Evolutionary conservation across 2,797 vertebrate genomes (phyloP), one percentile per base, ranked within the genome.

Genomic region (Sphenopsis melanotis): DNA sequence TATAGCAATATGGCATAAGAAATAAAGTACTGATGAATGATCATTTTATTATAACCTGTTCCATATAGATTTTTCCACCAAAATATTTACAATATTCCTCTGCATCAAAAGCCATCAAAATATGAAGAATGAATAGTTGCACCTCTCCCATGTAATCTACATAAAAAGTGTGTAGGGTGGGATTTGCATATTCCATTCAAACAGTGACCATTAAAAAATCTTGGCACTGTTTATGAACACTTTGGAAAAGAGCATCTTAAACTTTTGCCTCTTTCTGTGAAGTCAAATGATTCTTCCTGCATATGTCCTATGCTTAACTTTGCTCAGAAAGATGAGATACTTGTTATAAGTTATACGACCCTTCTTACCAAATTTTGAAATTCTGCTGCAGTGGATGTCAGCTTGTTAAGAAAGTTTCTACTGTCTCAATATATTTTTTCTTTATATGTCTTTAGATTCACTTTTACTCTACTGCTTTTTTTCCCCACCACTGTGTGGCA

Each of bases 31-130:
- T 86, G 84, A 95, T 86, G 59, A 95, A 94, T 74, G 5, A 83
- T 42, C n/a, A 86, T 78, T 94, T 95, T 90, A 92, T 95, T 93
- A 93, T 87, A 87, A 95, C 4, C 8, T 87, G 16, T 84, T 70
- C 56, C 29, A 95, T 66, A 80, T 24, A 69, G 24, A 85, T 81
- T 94, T 77, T 90, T 88, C 70, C 68, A 86, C 19, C 20, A 79
- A 65, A 72, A 71, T 81, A 85, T 91, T 87, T 46, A 81, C 34
- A 83, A 61, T 79, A 69, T 82, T 70, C 78, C 60, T 59, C 80
- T 94, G 79, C n/a, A 61, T 29, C 7, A 36, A 41, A 74, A 80
- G 15, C 47, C 24, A 66, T 50, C 46, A 74, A 70, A 89, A 80
- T 80, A 46, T 14, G 22, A 89, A 72, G 42, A 86, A 60, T 15